Evolutionary conservation across 2,113 vertebrate genomes (phyloP), one percentile per base, ranked within the genome.

Genomic region (Athene noctua): DNA sequence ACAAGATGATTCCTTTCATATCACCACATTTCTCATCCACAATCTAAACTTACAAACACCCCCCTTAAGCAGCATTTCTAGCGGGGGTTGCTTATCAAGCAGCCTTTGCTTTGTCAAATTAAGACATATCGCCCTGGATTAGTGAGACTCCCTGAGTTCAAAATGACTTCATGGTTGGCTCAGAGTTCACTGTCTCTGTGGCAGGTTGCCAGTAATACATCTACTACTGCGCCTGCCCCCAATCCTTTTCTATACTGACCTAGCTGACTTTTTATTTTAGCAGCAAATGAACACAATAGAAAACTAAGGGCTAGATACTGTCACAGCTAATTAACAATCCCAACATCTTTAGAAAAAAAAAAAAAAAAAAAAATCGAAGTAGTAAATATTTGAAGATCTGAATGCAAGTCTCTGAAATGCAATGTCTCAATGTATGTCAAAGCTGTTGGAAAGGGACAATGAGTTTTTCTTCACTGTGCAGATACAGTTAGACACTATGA

Each of bases 91-190:
- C 97, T 98, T 98, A 98, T 98, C 97, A 80, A 96, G 97, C 97
- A 97, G 96, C 94, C 98, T 96, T 97, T 98, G 97, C 98, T 98
- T 98, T 98, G 98, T 98, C 97, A 98, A 98, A 98, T 98, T 97
- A 98, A 98, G 98, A 98, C 97, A 93, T 98, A 97, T 96, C 95
- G 98, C 97, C 95, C 96, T 95, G 97, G 98, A 98, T 98, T 98
- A 98, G 97, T 96, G 92, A 97, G 97, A 98, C 98, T 98, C 97
- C 97, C 98, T 95, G 97, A 98, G 97, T 98, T 97, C 97, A 96
- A 90, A 97, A 98, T 98, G 98, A 99, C 98, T 98, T 99, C 98
- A 98, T 98, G 97, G 96, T 98, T 98, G 98, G 98, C 98, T 98
- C 97, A 63, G 93, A 92, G 97, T 90, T 96, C 97, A 90, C 91